Evolutionary conservation across 2,113 vertebrate genomes (phyloP).

Genomic region (Alouatta palliata): DNA sequence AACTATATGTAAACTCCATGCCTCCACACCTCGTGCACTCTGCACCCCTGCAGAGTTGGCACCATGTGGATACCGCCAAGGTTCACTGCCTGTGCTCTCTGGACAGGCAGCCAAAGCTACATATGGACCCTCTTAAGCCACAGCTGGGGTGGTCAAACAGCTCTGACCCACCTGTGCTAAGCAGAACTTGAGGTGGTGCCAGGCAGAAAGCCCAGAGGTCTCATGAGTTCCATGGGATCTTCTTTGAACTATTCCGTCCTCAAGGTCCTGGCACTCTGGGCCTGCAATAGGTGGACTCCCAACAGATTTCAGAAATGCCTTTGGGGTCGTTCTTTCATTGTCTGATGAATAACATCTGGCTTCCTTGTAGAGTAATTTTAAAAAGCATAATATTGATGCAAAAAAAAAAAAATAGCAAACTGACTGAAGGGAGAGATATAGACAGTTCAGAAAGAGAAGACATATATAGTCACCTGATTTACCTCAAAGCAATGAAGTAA

Average conservation of each 20-base stretch:
- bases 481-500: not conserved
- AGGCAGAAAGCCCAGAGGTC: rapidly evolving
- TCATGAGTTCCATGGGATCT: not conserved
- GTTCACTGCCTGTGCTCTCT: not conserved
- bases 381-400: not conserved
- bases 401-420: not conserved
- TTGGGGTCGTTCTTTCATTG: not conserved
- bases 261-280: not conserved
- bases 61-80: too few species aligned
- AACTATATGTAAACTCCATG: rapidly evolving
- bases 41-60: not conserved
- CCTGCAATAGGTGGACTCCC: not conserved
- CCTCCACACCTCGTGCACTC: not conserved
- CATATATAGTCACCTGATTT: not conserved
- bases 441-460: not conserved
- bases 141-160: not conserved
- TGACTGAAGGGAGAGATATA: not conserved
- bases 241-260: not conserved
- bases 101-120: not conserved
- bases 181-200: not conserved
- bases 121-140: not conserved
- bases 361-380: not conserved
- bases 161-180: too few species aligned
- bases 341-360: not conserved
- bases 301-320: not conserved